Evolutionary conservation across 2,113 vertebrate species (phyloP).

Genomic region (Mesoclemmys tuberculata): DNA sequence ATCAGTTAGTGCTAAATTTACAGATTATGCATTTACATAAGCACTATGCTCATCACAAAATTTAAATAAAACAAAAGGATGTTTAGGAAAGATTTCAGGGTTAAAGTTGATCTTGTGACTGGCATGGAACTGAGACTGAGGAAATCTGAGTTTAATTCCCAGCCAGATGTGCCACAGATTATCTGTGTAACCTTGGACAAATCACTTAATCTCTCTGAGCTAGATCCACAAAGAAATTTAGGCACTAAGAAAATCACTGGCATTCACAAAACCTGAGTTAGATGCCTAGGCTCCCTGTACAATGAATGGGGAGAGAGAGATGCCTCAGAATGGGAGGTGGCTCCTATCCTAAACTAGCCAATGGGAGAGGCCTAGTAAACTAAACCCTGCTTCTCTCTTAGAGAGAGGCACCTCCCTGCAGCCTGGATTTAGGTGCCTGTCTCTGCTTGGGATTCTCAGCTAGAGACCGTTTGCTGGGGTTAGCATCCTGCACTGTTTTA

Average conservation of each 20-base stretch:
- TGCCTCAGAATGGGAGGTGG: not conserved
- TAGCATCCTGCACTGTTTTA: not conserved
- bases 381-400: not conserved
- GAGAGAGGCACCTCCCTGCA: too few species aligned
- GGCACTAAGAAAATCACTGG: not conserved
- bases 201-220: not conserved
- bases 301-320: not conserved
- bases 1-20: slow-evolving; percentile 61
- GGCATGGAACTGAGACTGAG: not conserved
- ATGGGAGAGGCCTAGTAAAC: not conserved
- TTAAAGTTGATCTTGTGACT: slow-evolving; percentile 33
- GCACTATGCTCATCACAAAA: not conserved
- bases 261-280: not conserved
- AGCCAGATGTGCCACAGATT: slow-evolving; percentile 29
- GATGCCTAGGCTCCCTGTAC: too few species aligned
- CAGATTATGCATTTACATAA: not conserved
- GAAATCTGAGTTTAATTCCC: slow-evolving; percentile 32
- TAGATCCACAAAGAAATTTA: not conserved
- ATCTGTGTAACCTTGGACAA: slow-evolving; percentile 7
- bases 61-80: not conserved
- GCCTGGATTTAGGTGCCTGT: not conserved
- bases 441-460: not conserved
- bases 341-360: not conserved
- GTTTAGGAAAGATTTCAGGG: not conserved
- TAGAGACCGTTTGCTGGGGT: not conserved